phyloP scores from a whole-genome alignment of 2,113 vertebrate species.

The Pterocles gutturalis region DNA sequence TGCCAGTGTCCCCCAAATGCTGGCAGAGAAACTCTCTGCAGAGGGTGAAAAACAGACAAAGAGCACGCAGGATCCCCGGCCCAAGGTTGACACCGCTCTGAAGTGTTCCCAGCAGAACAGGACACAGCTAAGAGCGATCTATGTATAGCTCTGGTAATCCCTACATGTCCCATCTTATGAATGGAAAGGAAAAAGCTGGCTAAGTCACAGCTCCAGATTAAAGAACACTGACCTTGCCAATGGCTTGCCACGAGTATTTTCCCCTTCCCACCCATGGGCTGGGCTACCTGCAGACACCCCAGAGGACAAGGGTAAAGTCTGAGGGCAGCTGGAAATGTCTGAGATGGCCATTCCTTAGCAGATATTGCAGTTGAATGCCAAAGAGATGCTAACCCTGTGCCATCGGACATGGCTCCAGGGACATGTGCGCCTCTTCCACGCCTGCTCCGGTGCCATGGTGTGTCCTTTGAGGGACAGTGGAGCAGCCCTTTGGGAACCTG shows the following conservation, averaged over 20 bases:
- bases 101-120: neutral
- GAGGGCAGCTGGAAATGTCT: neutral
- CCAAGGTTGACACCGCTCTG: neutral
- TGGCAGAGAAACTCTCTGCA: neutral
- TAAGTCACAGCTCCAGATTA: conserved; percentile 9
- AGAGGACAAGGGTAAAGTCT: neutral
- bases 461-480: neutral
- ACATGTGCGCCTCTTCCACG: accelerated
- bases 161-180: neutral
- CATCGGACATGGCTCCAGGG: neutral
- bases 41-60: neutral
- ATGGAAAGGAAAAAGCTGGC: conserved; percentile 14
- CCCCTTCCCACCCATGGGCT: neutral
- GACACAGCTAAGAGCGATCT: conserved; percentile 12
- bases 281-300: neutral
- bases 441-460: neutral
- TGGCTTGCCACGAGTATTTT: neutral
- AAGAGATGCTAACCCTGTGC: neutral
- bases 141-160: conserved; percentile 64
- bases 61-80: neutral
- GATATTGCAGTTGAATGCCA: neutral
- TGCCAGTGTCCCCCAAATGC: accelerated
- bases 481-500: neutral
- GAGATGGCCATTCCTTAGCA: neutral
- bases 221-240: neutral